phyloP scores from a whole-genome alignment of 2,797 vertebrate species.

The Antennarius maculatus region DNA sequence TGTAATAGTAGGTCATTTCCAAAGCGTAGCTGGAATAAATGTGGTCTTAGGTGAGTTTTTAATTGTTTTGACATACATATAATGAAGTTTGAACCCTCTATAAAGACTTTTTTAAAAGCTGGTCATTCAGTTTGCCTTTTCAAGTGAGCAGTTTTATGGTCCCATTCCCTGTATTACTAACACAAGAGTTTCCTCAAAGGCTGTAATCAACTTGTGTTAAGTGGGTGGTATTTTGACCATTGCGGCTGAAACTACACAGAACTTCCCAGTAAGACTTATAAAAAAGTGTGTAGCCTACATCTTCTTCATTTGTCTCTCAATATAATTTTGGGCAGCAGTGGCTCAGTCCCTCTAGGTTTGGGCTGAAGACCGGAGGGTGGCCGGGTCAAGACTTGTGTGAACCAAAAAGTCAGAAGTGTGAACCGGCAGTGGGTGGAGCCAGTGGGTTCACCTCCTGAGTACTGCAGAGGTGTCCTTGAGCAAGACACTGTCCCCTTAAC shows the following conservation, averaged over 20 bases:
- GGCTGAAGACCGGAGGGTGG: no score
- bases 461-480: no score
- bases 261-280: not conserved
- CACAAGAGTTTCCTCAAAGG: not conserved
- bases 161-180: conserved; percentile 4
- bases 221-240: not conserved
- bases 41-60: not conserved
- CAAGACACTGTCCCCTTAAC: no score
- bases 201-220: conserved; percentile 17
- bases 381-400: no score
- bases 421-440: no score
- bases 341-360: no score
- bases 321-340: no score
- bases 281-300: not conserved
- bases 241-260: not conserved
- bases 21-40: no score
- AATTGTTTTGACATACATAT: conserved; percentile 1
- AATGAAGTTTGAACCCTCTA: not conserved
- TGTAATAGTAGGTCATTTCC: not conserved
- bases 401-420: no score
- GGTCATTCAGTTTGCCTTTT: not conserved
- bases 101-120: not conserved
- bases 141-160: not conserved
- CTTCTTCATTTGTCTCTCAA: not conserved
- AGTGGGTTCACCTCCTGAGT: no score